A percentile compares a stretch with the other conserved stretches of the same genome.
phyloP scores from a whole-genome alignment of 2,888 invertebrate genomes.

The Drosophila nigricruria region DNA sequence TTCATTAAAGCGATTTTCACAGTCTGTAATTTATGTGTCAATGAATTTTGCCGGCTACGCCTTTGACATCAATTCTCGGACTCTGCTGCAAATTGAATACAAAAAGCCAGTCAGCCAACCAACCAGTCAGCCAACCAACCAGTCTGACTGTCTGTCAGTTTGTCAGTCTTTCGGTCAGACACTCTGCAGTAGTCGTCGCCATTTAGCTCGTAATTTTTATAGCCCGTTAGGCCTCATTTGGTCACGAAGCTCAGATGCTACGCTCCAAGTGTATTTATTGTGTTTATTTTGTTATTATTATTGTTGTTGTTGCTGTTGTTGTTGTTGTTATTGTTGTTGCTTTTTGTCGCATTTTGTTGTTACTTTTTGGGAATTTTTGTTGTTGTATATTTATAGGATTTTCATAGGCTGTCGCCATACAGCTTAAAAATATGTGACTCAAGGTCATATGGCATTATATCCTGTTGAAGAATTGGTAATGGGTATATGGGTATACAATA shows the following conservation, averaged over 20 bases:
- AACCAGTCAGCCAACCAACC: constrained; percentile 12
- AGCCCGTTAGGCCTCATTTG: constrained; percentile 66
- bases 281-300: constrained; percentile 10
- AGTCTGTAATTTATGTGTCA: constrained; percentile 63
- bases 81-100: constrained; percentile 59
- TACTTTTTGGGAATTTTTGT: constrained; percentile 17
- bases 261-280: constrained; percentile 36
- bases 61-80: constrained; percentile 63
- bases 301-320: constrained; percentile 21
- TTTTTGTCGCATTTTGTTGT: constrained; percentile 31
- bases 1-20: constrained; percentile 63
- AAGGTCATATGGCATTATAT: constrained; percentile 44
- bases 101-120: constrained; percentile 14
- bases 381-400: constrained; percentile 40
- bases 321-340: not conserved
- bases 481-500: constrained; percentile 5
- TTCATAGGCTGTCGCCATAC: constrained; percentile 48
- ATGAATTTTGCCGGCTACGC: constrained; percentile 58
- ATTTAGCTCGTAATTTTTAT: constrained; percentile 68
- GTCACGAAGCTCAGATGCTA: constrained; percentile 50
- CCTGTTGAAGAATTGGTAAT: not conserved
- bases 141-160: constrained; percentile 19
- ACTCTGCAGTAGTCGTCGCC: constrained; percentile 55
- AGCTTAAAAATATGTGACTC: constrained; percentile 43
- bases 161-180: constrained; percentile 26